These are phyloP conservation scores for Xyliphius kryptos DNA, from an alignment of 2,113 vertebrate genomes.

Conservation along the genomic window DNA sequence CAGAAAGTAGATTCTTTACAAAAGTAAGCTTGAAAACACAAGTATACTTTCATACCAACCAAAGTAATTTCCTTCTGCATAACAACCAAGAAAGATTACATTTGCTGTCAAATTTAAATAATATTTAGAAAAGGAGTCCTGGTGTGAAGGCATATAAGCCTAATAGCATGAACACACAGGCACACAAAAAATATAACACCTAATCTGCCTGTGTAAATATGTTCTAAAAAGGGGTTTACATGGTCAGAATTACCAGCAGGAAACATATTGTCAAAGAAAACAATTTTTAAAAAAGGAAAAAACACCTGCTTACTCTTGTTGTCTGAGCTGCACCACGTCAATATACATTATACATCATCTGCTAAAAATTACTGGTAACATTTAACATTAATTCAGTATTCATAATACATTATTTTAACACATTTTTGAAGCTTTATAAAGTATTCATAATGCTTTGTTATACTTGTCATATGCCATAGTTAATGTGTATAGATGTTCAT, in stretches of 20 bases:
- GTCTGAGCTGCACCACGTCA: slow-evolving; percentile 6
- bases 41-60: background rate
- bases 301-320: slow-evolving; percentile 4
- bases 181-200: slow-evolving; percentile 16
- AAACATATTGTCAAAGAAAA: slow-evolving; percentile 13
- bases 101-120: background rate
- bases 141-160: too few species aligned
- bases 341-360: slow-evolving; percentile 12
- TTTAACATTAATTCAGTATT: slow-evolving; percentile 5
- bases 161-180: too few species aligned
- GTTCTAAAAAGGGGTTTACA: slow-evolving; percentile 22
- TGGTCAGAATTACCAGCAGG: slow-evolving; percentile 9
- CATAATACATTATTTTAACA: too few species aligned
- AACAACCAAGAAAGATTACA: background rate
- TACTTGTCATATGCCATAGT: too few species aligned
- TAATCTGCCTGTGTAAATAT: slow-evolving; percentile 24
- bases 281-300: too few species aligned
- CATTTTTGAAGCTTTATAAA: too few species aligned
- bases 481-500: too few species aligned
- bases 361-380: background rate
- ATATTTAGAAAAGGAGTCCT: background rate
- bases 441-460: too few species aligned
- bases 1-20: background rate
- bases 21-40: background rate
- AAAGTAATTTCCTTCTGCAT: background rate